Base-by-base conservation (phyloP, 2,113 vertebrate species). In the Perccottus glenii region DNA sequence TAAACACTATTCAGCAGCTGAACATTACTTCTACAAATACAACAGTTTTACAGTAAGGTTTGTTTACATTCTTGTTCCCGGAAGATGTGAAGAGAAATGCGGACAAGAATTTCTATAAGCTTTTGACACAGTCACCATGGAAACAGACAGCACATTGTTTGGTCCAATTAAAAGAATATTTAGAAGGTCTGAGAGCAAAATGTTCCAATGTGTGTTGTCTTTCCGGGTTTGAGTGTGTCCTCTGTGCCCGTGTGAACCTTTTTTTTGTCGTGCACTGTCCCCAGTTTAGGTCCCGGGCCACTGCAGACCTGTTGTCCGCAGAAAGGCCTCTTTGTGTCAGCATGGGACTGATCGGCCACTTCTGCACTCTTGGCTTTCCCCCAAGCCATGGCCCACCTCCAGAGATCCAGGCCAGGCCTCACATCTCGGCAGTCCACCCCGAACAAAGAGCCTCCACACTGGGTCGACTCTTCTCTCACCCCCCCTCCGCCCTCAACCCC, bases 281-380 rank as follows among this genome's bases (percentile, higher is more conserved):
- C 16, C 70, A 32, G 52, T 61, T 57, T 27, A 49, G 62, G 73
- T 76, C 79, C 72, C 9, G 16, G 57, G 71, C 70, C 57, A 43
- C 71, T 38, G 63, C 70, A 80, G 83, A 80, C 78, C 76, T 64
- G 78, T 9, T 50, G 65, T 75, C 75, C 77, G 79, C 64, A 90
- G 84, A 91, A 88, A 84, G 84, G 51, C 64, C 69, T 80, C 88
- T 83, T 91, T 90, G 86, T 90, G 80, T 83, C 75, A 57, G 62
- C 68, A 73, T 60, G 70, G 73, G 78, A 75, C 79, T 43, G 62
- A 78, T 56, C 78, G 64, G 75, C 83, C 84, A 75, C 81, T 89
- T 88, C 83, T 83, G 79, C 76, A 77, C 77, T 67, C 82, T 87
- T 83, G 86, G 75, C 78, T 84, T 40, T 48, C 60, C 60, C 72